These are phyloP conservation scores for Seira sanloemensis DNA, from an alignment of 2,888 invertebrate species.

Conservation along the genomic window DNA sequence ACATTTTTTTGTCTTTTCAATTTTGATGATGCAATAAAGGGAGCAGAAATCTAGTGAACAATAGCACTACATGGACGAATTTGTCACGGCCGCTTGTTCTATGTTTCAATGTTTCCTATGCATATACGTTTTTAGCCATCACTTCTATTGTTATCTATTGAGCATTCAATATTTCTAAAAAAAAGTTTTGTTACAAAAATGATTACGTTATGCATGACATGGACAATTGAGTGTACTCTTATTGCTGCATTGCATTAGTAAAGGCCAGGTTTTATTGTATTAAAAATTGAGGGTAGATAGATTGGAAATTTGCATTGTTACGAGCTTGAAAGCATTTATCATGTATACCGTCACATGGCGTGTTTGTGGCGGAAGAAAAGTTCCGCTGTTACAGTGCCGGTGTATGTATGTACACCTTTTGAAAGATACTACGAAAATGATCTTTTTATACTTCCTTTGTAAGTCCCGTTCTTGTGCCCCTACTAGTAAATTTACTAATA, in stretches of 20 bases:
- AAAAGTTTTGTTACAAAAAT: neutral
- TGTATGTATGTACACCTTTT: neutral
- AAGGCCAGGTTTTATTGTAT: no score
- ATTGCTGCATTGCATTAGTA: neutral
- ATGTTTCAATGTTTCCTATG: slow-evolving; percentile 19
- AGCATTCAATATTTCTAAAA: neutral
- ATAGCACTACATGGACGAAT: slow-evolving; percentile 29
- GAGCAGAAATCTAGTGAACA: neutral
- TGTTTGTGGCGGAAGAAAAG: neutral
- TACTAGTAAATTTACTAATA: no score
- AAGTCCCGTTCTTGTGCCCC: neutral
- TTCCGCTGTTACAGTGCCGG: neutral
- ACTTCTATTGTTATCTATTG: neutral
- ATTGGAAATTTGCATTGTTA: slow-evolving; percentile 11
- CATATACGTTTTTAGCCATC: neutral
- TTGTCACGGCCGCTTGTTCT: slow-evolving; percentile 59
- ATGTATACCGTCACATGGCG: neutral
- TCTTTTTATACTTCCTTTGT: neutral
- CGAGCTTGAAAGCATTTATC: neutral
- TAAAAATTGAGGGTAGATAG: neutral
- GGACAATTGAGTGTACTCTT: neutral
- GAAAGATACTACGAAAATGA: no score
- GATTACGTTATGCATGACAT: neutral
- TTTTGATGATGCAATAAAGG: neutral
- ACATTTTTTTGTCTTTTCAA: neutral